Evolutionary conservation across 2,888 invertebrate species (phyloP), one percentile per base, ranked within the genome.

Genomic region (Hemaris fuciformis): DNA sequence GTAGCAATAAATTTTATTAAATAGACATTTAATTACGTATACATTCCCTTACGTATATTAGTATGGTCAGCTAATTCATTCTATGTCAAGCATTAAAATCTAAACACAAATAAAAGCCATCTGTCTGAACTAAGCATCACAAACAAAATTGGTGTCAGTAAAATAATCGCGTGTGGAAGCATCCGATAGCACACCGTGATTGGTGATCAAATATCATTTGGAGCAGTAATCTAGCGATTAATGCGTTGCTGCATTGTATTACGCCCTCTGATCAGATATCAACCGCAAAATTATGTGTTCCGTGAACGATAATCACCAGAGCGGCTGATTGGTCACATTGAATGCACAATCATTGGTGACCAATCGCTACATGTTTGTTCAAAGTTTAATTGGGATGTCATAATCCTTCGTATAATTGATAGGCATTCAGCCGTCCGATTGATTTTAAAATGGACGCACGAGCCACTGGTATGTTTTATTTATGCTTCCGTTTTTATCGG

Each of bases 261-360:
- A 59, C 62, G 23, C 56, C 15, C 31, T 69, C 70, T 71, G 69
- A 69, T 70, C 66, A 69, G 76, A 79, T 79, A 77, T 83, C 78
- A 76, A 78, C 87, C 85, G 69, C 85, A 76, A 79, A 83, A 85
- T 84, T 80, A 84, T 85, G 82, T 80, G 79, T 80, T 78, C 75
- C 74, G 75, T 80, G 76, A 80, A 81, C 80, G 79, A 81, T 80
- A 84, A 85, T 86, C 81, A 79, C 76, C 64, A 68, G 63, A 63
- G 73, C 69, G 77, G 79, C 71, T 80, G 80, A 84, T 81, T 83
- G 80, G 74, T 77, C 77, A 79, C 76, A 81, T 73, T 79, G 76
- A 74, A 75, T 75, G 69, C 64, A 66, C 71, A 71, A 77, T 72
- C 68, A 66, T 62, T 62, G 64, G 58, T 66, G 67, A 69, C 70